Conservation (phyloP, 2,888 invertebrate species). For the Choristoneura rosaceana region DNA sequence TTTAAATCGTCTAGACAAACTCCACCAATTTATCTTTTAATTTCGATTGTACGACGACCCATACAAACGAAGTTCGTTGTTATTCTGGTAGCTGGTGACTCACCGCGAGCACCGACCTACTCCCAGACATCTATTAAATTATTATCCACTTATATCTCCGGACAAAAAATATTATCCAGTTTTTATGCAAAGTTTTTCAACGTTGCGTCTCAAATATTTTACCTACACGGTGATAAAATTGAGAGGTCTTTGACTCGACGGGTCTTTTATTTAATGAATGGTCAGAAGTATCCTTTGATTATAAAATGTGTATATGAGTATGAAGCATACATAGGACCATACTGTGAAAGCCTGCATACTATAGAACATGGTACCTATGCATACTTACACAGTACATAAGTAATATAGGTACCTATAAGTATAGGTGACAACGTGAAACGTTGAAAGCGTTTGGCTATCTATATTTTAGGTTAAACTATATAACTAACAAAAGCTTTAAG, state of each 20-base stretch:
- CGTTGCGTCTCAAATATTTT: slow-evolving; percentile 35
- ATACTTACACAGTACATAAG: background rate
- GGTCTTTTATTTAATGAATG: slow-evolving; percentile 14
- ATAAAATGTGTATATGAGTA: background rate
- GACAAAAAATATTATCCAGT: slow-evolving; percentile 31
- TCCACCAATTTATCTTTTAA: slow-evolving; percentile 14
- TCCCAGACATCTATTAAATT: slow-evolving; percentile 40
- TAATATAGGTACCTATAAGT: no score
- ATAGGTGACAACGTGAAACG: background rate
- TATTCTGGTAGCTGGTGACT: slow-evolving; percentile 21
- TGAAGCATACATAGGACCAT: no score
- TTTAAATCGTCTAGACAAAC: slow-evolving; percentile 24
- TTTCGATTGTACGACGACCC: background rate
- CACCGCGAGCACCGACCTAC: slow-evolving; percentile 24
- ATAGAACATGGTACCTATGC: no score
- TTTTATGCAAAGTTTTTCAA: slow-evolving; percentile 37
- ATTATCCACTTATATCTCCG: slow-evolving; percentile 38
- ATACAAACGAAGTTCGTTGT: background rate
- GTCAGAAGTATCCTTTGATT: background rate
- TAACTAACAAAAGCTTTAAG: no score
- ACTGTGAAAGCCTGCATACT: no score
- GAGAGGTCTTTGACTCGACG: slow-evolving; percentile 29
- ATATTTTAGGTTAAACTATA: no score
- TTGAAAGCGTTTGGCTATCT: no score
- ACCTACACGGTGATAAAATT: slow-evolving; percentile 24